These are phyloP conservation scores for Megaceryle maxima DNA, from an alignment of 2,113 vertebrate species.

Conservation along the genomic window DNA sequence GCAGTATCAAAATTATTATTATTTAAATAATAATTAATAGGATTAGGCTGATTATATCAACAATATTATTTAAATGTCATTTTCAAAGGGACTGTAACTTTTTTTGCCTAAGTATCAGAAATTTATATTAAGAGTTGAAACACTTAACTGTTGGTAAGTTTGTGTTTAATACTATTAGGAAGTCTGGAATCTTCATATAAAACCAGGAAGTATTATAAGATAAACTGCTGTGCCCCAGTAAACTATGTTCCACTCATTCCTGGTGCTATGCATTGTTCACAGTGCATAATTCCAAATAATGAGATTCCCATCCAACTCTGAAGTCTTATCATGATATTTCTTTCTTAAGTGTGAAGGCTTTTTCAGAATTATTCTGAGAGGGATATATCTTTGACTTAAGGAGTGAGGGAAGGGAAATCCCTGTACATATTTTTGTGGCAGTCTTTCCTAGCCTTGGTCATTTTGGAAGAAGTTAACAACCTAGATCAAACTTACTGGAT, in stretches of 20 bases:
- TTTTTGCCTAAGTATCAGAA: neutral
- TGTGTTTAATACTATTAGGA: neutral
- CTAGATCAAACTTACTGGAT: neutral
- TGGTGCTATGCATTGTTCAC: neutral
- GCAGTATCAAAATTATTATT: neutral
- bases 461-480: neutral
- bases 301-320: neutral
- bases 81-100: neutral
- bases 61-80: neutral
- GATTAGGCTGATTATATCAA: neutral
- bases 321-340: neutral
- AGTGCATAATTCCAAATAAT: neutral
- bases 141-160: neutral
- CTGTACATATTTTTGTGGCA: neutral
- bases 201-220: neutral
- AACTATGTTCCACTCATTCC: neutral
- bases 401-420: too few species aligned
- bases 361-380: neutral
- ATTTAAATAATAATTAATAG: neutral
- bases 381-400: neutral
- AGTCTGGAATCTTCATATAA: neutral
- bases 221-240: neutral
- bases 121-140: neutral
- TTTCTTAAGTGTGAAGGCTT: neutral
- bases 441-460: neutral